phyloP scores from a whole-genome alignment of 2,888 invertebrate genomes.

The Acanthosepion lycidas region DNA sequence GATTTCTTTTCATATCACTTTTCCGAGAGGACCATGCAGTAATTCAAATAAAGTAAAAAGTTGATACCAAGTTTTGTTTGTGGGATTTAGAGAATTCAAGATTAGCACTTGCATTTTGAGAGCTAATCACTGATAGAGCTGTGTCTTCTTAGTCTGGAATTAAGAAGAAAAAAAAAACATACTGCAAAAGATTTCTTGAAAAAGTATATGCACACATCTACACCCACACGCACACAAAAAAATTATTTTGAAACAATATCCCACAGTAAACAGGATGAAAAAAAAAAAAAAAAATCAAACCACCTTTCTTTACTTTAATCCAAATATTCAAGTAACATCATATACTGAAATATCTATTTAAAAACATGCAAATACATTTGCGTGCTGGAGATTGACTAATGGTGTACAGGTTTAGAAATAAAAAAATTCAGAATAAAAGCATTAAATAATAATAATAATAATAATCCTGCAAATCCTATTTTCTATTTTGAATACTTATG shows the following conservation, averaged over 20 bases:
- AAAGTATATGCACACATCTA: background rate
- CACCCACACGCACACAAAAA: background rate
- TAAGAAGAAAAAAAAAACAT: background rate
- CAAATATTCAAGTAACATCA: background rate
- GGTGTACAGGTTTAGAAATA: background rate
- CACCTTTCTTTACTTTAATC: background rate
- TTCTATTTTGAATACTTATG: background rate
- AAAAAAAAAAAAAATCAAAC: background rate
- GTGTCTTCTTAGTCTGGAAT: background rate
- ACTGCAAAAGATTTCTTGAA: background rate
- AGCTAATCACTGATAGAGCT: background rate
- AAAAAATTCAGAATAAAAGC: background rate
- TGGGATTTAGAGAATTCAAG: background rate
- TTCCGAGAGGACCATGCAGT: conserved; percentile 6
- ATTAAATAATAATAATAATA: background rate
- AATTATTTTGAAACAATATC: background rate
- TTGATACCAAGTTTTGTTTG: background rate
- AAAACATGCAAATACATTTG: background rate
- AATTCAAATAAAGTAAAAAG: background rate
- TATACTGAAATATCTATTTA: background rate
- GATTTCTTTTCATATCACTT: conserved; percentile 33
- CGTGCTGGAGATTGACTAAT: conserved; percentile 1
- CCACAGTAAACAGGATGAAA: background rate
- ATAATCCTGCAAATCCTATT: background rate
- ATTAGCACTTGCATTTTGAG: background rate